Conservation (phyloP, 2,888 invertebrate genomes). For the Cremastinae sp. region DNA sequence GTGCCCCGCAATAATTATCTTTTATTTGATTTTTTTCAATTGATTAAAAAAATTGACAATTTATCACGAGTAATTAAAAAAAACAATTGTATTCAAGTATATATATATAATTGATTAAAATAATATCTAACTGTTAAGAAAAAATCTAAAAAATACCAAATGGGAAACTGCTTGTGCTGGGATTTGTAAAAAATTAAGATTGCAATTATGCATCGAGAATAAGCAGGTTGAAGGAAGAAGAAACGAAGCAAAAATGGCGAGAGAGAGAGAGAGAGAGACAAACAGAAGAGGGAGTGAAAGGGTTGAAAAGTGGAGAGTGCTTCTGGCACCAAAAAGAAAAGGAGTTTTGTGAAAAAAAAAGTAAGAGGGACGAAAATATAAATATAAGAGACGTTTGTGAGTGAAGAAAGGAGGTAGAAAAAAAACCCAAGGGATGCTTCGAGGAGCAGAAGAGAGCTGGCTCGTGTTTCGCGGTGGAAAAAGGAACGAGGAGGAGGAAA, state of each 20-base stretch:
- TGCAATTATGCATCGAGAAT: constrained; percentile 42
- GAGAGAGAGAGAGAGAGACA: background rate
- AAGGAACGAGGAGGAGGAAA: background rate
- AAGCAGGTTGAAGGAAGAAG: constrained; percentile 35
- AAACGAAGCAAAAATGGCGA: constrained; percentile 24
- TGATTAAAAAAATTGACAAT: too few species aligned
- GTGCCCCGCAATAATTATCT: too few species aligned
- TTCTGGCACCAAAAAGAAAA: constrained; percentile 44
- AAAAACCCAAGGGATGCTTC: constrained; percentile 51
- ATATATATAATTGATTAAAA: too few species aligned
- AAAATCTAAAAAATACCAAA: background rate
- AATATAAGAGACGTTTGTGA: background rate
- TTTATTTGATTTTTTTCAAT: too few species aligned
- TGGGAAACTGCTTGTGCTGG: constrained; percentile 21
- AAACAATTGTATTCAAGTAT: background rate
- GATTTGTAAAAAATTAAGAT: constrained; percentile 54
- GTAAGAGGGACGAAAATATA: background rate
- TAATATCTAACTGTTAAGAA: constrained; percentile 46
- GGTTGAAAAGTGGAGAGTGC: constrained; percentile 45
- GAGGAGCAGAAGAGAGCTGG: constrained; percentile 34
- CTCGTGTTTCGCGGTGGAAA: constrained; percentile 10
- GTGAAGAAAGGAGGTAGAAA: constrained; percentile 14
- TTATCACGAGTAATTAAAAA: background rate
- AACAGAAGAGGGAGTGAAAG: constrained; percentile 33
- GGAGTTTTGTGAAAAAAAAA: constrained; percentile 20